These are phyloP conservation scores for Galagoides demidoff DNA, from an alignment of 2,797 vertebrate genomes.

Conservation along the genomic window DNA sequence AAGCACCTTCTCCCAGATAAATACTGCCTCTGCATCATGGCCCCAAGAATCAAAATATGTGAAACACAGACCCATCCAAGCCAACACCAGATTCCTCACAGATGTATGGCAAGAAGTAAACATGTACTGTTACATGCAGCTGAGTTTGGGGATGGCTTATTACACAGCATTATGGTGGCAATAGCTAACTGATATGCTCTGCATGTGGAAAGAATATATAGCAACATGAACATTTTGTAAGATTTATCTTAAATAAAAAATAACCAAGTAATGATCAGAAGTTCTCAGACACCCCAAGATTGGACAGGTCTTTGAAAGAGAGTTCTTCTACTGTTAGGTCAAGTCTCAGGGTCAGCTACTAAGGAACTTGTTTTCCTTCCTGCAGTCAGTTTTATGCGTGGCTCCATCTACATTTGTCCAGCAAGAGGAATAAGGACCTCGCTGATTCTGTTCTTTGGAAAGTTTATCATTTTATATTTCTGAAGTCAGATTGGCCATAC, in stretches of 20 bases:
- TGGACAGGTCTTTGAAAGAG: background rate
- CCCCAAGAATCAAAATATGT: slow-evolving; percentile 15
- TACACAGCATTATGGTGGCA: background rate
- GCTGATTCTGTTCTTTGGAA: background rate
- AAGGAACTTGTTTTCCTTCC: background rate
- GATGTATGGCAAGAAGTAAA: background rate
- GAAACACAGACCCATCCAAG: background rate
- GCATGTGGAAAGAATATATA: background rate
- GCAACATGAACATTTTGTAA: background rate
- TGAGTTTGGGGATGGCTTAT: background rate
- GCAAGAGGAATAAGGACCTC: background rate
- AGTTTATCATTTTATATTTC: slow-evolving; percentile 60
- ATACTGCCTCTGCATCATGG: background rate
- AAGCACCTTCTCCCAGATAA: background rate
- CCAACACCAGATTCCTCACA: background rate
- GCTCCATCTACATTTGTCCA: background rate
- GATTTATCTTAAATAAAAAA: background rate
- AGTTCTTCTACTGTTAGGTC: background rate
- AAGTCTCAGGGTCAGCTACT: background rate
- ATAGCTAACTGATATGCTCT: background rate
- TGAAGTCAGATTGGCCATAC: slow-evolving; percentile 55
- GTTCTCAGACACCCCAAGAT: background rate
- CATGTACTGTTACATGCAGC: background rate
- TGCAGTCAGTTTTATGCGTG: background rate
- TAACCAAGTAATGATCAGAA: background rate